Evolutionary conservation across 2,888 invertebrate species (phyloP).

Genomic region (Coenonympha arcania): DNA sequence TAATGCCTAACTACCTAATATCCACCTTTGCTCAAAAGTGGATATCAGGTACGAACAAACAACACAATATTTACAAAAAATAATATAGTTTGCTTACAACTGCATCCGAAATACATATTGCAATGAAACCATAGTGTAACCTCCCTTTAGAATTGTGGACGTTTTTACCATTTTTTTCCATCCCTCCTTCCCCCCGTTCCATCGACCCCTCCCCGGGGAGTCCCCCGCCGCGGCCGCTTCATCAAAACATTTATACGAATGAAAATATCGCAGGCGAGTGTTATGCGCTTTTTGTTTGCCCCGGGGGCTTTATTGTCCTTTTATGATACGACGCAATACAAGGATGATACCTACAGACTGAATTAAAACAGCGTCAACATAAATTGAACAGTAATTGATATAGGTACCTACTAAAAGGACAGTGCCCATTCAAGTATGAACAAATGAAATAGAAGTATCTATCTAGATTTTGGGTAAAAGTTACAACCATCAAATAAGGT

Average conservation of each 20-base stretch:
- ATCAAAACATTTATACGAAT: slow-evolving; percentile 50
- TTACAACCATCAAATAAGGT: too few species aligned
- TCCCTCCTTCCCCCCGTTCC: slow-evolving; percentile 28
- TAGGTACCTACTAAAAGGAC: background rate
- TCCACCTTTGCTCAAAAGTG: too few species aligned
- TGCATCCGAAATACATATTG: background rate
- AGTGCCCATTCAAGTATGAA: too few species aligned
- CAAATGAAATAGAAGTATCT: too few species aligned
- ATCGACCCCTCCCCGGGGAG: slow-evolving; percentile 31
- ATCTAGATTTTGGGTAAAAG: too few species aligned
- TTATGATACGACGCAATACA: slow-evolving; percentile 10
- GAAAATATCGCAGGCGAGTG: slow-evolving; percentile 37
- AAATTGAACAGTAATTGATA: background rate
- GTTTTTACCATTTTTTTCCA: slow-evolving; percentile 57
- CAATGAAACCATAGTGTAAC: background rate
- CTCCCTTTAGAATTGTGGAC: slow-evolving; percentile 39
- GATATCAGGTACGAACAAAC: too few species aligned
- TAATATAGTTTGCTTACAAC: too few species aligned
- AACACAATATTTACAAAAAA: too few species aligned
- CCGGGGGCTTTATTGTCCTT: slow-evolving; percentile 21
- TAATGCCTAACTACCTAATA: too few species aligned
- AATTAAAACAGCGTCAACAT: background rate
- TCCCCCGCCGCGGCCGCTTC: slow-evolving; percentile 37
- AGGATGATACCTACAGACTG: too few species aligned
- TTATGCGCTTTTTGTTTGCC: slow-evolving; percentile 27